Evolutionary conservation across 92 coral and sea anemone genomes (phyloP).

Genomic region (Plumapathes pennacea): DNA sequence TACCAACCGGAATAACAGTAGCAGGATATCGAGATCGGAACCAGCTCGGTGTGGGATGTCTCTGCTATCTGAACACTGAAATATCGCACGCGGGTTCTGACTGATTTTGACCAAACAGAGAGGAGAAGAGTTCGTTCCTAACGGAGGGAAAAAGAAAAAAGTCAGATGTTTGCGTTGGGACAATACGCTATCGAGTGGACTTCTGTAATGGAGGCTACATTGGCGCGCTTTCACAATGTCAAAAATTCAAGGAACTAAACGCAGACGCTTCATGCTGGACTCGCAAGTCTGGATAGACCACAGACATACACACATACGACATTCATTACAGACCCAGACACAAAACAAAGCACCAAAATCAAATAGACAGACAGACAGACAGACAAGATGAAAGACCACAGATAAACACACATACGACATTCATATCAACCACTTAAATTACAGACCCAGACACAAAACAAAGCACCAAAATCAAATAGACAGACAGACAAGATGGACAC

Average conservation of each 20-base stretch:
- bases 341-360: neutral
- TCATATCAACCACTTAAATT: neutral
- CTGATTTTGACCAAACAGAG: slow-evolving; percentile 83
- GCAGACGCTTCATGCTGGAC: no score
- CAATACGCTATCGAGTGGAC: no score
- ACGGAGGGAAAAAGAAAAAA: slow-evolving; percentile 2
- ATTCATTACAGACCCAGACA: neutral
- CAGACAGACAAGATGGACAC: neutral
- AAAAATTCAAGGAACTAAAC: no score
- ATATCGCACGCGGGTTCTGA: slow-evolving; percentile 50
- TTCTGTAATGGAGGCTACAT: no score
- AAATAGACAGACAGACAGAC: neutral
- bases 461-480: neutral
- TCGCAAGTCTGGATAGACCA: no score
- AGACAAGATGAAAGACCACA: neutral
- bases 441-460: neutral
- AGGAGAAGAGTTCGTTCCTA: slow-evolving; percentile 91
- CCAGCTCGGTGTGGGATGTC: no score
- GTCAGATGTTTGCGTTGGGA: neutral
- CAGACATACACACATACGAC: neutral
- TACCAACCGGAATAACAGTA: neutral
- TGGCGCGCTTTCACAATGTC: no score
- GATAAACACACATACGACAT: neutral
- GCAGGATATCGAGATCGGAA: no score
- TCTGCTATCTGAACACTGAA: slow-evolving; percentile 61